Evolutionary conservation across 2,113 vertebrate species (phyloP).

Genomic region (Himantopus leucocephalus): DNA sequence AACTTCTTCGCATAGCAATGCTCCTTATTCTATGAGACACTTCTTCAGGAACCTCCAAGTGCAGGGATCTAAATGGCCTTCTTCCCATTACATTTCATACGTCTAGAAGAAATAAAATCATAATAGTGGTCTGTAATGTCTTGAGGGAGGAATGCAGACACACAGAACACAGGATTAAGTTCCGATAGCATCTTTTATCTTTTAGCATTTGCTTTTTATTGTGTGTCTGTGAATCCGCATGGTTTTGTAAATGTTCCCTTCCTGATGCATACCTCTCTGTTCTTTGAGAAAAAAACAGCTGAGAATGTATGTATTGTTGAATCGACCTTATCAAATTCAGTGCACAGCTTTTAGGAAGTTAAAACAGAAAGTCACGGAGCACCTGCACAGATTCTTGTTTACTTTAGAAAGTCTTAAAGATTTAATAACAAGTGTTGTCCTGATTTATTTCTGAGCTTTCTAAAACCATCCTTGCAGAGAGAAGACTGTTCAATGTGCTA

Average conservation of each 20-base stretch:
- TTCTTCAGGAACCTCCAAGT: neutral
- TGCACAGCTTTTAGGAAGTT: neutral
- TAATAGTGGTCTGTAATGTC: neutral
- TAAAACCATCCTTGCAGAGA: neutral
- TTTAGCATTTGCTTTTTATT: conserved; percentile 16
- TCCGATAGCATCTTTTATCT: neutral
- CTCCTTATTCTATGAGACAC: neutral
- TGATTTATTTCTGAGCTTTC: conserved; percentile 34
- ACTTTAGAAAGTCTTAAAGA: neutral
- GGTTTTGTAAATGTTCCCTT: neutral
- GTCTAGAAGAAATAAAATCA: neutral
- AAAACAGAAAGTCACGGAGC: neutral
- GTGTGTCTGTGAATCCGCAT: neutral
- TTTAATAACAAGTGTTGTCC: conserved; percentile 7
- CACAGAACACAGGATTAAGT: neutral
- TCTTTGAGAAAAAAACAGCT: neutral
- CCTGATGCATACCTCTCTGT: neutral
- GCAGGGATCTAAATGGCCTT: neutral
- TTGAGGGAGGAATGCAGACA: neutral
- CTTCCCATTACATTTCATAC: neutral
- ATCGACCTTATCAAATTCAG: conserved; percentile 32
- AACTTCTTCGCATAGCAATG: neutral
- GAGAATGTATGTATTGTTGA: neutral
- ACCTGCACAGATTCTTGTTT: conserved; percentile 34
- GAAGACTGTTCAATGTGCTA: conserved; percentile 5